Conservation (phyloP, 2,888 invertebrate genomes). For the Acleris emargana region DNA sequence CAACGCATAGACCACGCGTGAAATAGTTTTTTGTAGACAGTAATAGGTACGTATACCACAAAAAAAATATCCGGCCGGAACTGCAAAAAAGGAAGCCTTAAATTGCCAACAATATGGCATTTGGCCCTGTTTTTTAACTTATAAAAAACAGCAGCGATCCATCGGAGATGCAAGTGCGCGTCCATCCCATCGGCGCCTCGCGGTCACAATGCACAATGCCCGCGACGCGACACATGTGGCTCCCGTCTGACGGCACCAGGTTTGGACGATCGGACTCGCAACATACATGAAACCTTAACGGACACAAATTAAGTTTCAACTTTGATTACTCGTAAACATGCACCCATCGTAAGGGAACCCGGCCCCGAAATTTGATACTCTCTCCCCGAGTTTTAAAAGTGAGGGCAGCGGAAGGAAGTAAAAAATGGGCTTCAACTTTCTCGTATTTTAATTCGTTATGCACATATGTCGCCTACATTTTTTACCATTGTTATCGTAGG, state of each 20-base stretch:
- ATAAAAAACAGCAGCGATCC: conserved; percentile 63
- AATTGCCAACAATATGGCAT: conserved; percentile 71
- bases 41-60: neutral
- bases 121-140: conserved; percentile 56
- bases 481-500: conserved; percentile 45
- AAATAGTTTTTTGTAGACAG: too few relatives aligned
- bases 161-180: conserved; percentile 67
- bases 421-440: conserved; percentile 78
- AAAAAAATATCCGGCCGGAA: conserved; percentile 53
- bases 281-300: conserved; percentile 46
- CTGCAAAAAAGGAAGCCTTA: conserved; percentile 71
- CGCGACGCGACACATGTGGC: conserved; percentile 73
- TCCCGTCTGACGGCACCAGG: conserved; percentile 70
- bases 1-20: neutral
- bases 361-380: conserved; percentile 76
- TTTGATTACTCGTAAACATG: conserved; percentile 28
- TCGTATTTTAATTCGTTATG: conserved; percentile 63
- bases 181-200: conserved; percentile 52
- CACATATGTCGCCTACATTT: conserved; percentile 66
- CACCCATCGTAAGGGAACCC: conserved; percentile 37
- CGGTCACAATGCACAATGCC: conserved; percentile 75
- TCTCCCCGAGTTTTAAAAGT: conserved; percentile 76
- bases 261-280: conserved; percentile 35
- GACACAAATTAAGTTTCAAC: conserved; percentile 33
- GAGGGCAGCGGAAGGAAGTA: conserved; percentile 81